Percentiles rank a stretch among this genome's conserved stretches.
Conservation (phyloP, 2,113 vertebrate species). For the Mirza zaza region DNA sequence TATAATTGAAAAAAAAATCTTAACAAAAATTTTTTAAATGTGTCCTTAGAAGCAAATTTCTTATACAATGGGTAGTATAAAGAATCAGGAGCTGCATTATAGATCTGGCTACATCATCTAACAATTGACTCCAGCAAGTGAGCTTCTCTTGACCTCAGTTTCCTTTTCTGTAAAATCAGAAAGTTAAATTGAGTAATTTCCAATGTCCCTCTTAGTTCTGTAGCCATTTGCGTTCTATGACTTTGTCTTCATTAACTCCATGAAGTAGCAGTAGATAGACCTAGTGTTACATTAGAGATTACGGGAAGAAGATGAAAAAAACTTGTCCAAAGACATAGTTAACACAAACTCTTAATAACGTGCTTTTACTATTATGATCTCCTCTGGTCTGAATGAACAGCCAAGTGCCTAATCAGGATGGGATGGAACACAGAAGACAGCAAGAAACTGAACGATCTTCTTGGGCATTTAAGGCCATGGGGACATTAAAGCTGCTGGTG, state of each 20-base stretch:
- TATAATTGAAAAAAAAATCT: neutral
- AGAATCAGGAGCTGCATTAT: neutral
- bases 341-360: neutral
- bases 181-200: neutral
- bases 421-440: neutral
- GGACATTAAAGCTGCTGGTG: neutral
- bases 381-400: neutral
- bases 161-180: constrained; percentile 30
- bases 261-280: neutral
- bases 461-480: neutral
- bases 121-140: neutral
- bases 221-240: neutral
- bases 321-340: neutral
- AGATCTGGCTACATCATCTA: neutral
- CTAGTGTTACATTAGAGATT: neutral
- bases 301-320: neutral
- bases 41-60: neutral
- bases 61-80: neutral
- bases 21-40: neutral
- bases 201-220: neutral
- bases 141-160: neutral
- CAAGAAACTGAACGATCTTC: neutral
- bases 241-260: neutral
- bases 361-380: neutral
- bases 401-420: neutral